Percentiles rank a stretch among this genome's conserved stretches.
Evolutionary conservation across 2,797 vertebrate genomes (phyloP).

Genomic region (Lateolabrax maculatus): DNA sequence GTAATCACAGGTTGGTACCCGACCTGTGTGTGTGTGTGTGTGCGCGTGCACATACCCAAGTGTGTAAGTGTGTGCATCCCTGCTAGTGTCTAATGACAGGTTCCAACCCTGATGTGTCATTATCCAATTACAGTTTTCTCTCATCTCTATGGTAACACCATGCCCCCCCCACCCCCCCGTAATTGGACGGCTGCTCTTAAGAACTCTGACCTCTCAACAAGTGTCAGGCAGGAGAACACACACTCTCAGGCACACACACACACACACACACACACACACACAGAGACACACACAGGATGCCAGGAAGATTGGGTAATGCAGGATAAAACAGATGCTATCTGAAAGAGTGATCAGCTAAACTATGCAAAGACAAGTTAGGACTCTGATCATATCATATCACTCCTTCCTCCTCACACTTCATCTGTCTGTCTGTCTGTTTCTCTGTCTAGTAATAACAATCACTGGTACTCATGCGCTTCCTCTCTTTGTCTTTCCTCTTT

Average conservation of each 20-base stretch:
- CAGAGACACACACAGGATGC: conserved; percentile 53
- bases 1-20: conserved; percentile 76
- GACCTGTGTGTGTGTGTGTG: conserved; percentile 19
- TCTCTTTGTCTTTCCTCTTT: background rate
- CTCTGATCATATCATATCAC: conserved; percentile 69
- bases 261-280: conserved; percentile 27
- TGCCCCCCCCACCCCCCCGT: conserved; percentile 63
- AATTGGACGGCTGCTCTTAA: conserved; percentile 77
- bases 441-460: conserved; percentile 44
- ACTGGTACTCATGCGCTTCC: conserved; percentile 33
- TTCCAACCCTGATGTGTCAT: conserved; percentile 78
- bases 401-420: conserved; percentile 48
- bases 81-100: conserved; percentile 79
- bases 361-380: conserved; percentile 78
- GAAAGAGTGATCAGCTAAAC: conserved; percentile 68
- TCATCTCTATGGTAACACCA: conserved; percentile 79
- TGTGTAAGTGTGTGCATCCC: conserved; percentile 33
- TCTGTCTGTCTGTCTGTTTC: conserved; percentile 37
- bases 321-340: conserved; percentile 74
- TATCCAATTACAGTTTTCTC: conserved; percentile 85
- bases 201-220: conserved; percentile 79
- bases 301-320: conserved; percentile 68
- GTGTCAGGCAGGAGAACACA: conserved; percentile 60
- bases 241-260: background rate
- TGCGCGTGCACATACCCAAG: background rate